Conservation (phyloP, 2,797 vertebrate species). For the Sebastes vulpes region DNA sequence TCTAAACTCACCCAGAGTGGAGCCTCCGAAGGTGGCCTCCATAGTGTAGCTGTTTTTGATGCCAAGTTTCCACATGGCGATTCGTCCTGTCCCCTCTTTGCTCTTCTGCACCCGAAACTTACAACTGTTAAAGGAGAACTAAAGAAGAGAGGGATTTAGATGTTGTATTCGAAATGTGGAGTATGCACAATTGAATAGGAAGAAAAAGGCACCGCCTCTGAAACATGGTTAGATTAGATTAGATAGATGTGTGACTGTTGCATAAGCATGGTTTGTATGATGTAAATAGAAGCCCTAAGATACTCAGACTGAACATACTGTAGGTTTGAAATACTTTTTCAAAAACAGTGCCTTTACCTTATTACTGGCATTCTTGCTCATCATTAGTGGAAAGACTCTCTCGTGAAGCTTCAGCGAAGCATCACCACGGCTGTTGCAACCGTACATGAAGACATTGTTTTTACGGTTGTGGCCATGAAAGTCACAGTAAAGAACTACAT, state of each 20-base stretch:
- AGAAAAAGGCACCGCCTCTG: not conserved
- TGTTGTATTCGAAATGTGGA: not conserved
- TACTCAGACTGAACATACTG: not conserved
- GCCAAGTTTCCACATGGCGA: slow-evolving; percentile 94
- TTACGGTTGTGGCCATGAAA: slow-evolving; percentile 96
- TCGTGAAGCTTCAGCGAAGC: slow-evolving; percentile 79
- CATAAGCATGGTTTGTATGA: not conserved
- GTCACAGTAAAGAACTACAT: slow-evolving; percentile 93
- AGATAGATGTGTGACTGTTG: not conserved
- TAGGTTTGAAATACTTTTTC: not conserved
- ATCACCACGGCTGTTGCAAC: slow-evolving; percentile 80
- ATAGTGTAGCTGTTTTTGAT: slow-evolving; percentile 95
- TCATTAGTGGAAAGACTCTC: slow-evolving; percentile 93
- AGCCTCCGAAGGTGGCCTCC: slow-evolving; percentile 93
- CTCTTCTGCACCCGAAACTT: slow-evolving; percentile 94
- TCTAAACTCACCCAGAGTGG: slow-evolving; percentile 89
- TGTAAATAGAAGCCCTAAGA: not conserved
- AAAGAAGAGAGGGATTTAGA: slow-evolving; percentile 9
- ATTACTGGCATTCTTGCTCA: slow-evolving; percentile 93
- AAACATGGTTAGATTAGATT: not conserved
- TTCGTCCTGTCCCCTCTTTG: slow-evolving; percentile 93
- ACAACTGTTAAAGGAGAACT: slow-evolving; percentile 95
- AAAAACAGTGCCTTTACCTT: slow-evolving; percentile 82
- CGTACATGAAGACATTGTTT: slow-evolving; percentile 95
- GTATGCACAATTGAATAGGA: not conserved